Conservation (phyloP, 2,888 invertebrate species). For the Heliconius ismenius region DNA sequence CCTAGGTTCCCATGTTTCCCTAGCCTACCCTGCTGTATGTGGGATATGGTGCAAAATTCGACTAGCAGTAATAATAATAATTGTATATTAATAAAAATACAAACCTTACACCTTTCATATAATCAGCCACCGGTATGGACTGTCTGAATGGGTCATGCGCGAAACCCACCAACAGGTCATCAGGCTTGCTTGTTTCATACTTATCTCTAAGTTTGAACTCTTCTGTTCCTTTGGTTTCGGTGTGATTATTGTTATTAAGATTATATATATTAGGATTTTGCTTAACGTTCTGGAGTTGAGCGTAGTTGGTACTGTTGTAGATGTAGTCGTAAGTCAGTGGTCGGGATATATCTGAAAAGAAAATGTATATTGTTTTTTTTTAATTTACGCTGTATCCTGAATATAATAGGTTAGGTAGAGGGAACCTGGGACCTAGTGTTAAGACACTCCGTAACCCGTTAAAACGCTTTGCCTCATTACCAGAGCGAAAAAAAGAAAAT, state of each 20-base stretch:
- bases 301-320: constrained; percentile 68
- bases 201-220: constrained; percentile 47
- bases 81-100: constrained; percentile 24
- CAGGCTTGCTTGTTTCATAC: constrained; percentile 37
- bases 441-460: neutral
- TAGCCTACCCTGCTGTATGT: too few species aligned
- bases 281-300: constrained; percentile 57
- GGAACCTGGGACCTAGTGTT: neutral
- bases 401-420: neutral
- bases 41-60: too few species aligned
- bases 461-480: neutral
- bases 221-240: constrained; percentile 56
- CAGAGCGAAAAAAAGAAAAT: neutral
- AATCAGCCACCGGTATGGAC: constrained; percentile 70
- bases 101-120: constrained; percentile 69
- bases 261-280: constrained; percentile 48
- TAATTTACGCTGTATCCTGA: neutral
- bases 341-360: constrained; percentile 61
- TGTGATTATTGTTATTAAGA: constrained; percentile 28
- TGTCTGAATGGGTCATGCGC: constrained; percentile 71
- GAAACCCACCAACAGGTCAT: constrained; percentile 66
- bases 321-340: constrained; percentile 66
- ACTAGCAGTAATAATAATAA: neutral
- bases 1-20: too few species aligned
- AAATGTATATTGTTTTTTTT: neutral